Evolutionary conservation across 2,888 invertebrate species (phyloP), one percentile per base, ranked within the genome.

Genomic region (Cryptus armator): DNA sequence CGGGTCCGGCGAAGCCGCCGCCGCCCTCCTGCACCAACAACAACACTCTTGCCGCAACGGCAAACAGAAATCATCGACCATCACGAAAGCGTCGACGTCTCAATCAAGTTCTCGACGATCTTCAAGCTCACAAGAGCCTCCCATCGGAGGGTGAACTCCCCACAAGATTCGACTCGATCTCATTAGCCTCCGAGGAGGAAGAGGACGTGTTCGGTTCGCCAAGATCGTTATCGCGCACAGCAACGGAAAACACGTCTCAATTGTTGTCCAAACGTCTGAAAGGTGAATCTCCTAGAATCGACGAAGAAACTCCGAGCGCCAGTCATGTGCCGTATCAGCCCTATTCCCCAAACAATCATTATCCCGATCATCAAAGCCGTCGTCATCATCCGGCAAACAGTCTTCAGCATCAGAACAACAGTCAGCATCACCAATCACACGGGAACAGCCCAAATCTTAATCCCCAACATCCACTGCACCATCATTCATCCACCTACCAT

Each of bases 51-150:
- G 95, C 95, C 74, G 95, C 95, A 86, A 95, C 95, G 84, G 94
- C 95, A 86, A 96, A 96, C 89, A 95, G 96, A 86, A 96, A 96
- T 89, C 94, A 95, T 95, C 96, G 89, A 92, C 94, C 93, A 92
- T 96, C 96, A 88, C 95, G 96, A 87, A 98, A 98, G 93, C 95
- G 97, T 87, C 96, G 97, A 92, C 95, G 98, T 56, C 95, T 98
- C 19, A 97, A 97, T 77, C 97, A 96, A 85, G 97, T 98, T 29
- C 94, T 98, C 84, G 97, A 98, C 92, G 97, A 97, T 90, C 95
- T 98, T 4, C 95, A 95, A 24, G 95, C 95, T 9, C 93, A 91
- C 83, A 91, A 90, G 75, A 91, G 90, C 75, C 77, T 84, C 14
- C 83, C 87, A 5, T 83, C 84, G 56, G 87, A 87, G 56, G 83